Evolutionary conservation across 2,888 invertebrate genomes (phyloP), one percentile per base, ranked within the genome.

Genomic region (Sarcophaga variegata): DNA sequence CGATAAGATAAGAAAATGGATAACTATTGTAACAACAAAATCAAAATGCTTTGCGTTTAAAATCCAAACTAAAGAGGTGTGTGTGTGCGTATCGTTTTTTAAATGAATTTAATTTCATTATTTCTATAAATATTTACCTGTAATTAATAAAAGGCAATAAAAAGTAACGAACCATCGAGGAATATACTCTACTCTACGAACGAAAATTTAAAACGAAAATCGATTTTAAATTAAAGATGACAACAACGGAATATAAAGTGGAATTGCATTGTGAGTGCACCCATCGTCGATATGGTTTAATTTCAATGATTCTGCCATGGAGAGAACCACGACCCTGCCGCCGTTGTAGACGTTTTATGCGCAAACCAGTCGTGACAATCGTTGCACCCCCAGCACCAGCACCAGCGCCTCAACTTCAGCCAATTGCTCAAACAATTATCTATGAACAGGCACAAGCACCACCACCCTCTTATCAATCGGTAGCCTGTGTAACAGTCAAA

Each of bases 271-370:
- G 86, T 85, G 90, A 91, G 49, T 91, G 91, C 86, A 79, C 89
- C 66, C 91, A 91, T 81, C 89, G 89, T 0, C 89, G 90, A 0
- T 4, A 6, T 14, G 89, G 90, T 22, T 81, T 87, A 3, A 62
- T 90, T 27, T 88, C 83, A 37, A 11, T 88, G 14, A 66, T 90
- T 0, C 62, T 78, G 4, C 89, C 90, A 8, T 89, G 87, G 90
- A 89, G 77, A 17, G 89, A 89, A 85, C 89, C 86, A 27, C 88
- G 88, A 47, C 92, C 90, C 4, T 91, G 92, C 60, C 89, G 90
- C 5, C 88, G 88, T 60, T 91, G 91, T 37, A 69, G 83, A 11
- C 90, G 91, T 72, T 62, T 69, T 25, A 82, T 88, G 63, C 62
- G 49, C 6, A 75, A 70, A 27, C 89, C 88, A 22, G 79, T 91